phyloP scores from a whole-genome alignment of 2,113 vertebrate genomes.

The Neoarius graeffei region DNA sequence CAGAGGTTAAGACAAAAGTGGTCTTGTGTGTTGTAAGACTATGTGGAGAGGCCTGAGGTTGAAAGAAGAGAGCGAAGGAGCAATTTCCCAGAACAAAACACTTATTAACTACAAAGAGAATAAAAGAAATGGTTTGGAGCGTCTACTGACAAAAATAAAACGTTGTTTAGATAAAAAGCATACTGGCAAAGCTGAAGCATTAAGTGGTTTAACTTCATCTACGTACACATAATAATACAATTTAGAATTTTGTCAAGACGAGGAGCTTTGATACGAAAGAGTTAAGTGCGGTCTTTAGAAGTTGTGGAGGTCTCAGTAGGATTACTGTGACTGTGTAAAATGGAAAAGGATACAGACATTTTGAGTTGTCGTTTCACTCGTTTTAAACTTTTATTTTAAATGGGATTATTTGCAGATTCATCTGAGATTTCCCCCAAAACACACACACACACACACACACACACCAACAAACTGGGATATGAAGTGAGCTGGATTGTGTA shows the following conservation, averaged over 20 bases:
- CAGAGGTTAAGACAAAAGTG: slow-evolving; percentile 32
- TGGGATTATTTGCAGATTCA: neutral
- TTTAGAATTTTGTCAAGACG: neutral
- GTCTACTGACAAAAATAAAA: neutral
- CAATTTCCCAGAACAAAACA: neutral
- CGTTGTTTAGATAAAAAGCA: neutral
- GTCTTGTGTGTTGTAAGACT: slow-evolving; percentile 11
- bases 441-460: neutral
- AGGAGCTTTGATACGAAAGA: neutral
- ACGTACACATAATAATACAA: neutral
- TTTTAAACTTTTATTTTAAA: neutral
- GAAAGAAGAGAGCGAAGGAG: neutral
- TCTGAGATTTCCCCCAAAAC: neutral
- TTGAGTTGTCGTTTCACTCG: neutral
- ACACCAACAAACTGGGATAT: neutral
- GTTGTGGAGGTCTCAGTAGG: neutral
- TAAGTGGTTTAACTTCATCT: neutral
- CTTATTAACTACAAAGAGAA: neutral
- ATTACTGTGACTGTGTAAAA: neutral
- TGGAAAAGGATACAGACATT: neutral
- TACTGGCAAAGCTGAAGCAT: neutral
- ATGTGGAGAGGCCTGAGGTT: neutral
- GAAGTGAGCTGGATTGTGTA: slow-evolving; percentile 9
- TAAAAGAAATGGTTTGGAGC: neutral
- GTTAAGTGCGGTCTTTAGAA: neutral